Percentiles rank a stretch among this genome's conserved stretches.
Conservation (phyloP, 2,888 invertebrate species). For the Ceramica pisi region DNA sequence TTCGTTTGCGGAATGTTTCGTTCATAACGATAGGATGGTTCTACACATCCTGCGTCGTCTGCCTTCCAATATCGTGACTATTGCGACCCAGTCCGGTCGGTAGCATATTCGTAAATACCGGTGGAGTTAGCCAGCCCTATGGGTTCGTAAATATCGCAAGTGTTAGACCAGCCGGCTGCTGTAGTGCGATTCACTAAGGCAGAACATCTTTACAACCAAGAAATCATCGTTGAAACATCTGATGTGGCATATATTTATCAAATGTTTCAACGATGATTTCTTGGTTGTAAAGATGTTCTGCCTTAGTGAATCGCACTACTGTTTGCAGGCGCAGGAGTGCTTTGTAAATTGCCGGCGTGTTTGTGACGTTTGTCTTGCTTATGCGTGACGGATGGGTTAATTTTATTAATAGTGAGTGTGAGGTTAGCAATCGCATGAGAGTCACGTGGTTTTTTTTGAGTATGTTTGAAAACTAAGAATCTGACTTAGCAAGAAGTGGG, state of each 20-base stretch:
- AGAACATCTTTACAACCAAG: too few relatives aligned
- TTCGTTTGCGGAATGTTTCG: constrained; percentile 45
- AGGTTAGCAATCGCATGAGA: background rate
- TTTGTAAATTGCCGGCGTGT: constrained; percentile 19
- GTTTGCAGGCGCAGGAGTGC: constrained; percentile 5
- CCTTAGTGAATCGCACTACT: too few relatives aligned
- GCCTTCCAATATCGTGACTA: constrained; percentile 48
- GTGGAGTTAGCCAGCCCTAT: constrained; percentile 15
- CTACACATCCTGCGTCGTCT: constrained; percentile 25
- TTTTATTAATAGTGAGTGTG: background rate
- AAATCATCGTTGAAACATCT: too few relatives aligned
- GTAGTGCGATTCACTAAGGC: too few relatives aligned
- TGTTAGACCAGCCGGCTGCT: constrained; percentile 7
- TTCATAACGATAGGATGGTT: constrained; percentile 42
- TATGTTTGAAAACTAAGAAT: background rate
- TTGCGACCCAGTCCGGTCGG: constrained; percentile 29
- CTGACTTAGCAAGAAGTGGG: too few relatives aligned
- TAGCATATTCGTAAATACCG: constrained; percentile 37
- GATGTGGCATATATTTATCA: too few relatives aligned
- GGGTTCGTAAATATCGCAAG: constrained; percentile 31
- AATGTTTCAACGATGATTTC: too few relatives aligned
- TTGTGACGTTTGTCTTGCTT: background rate
- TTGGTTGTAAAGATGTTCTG: too few relatives aligned
- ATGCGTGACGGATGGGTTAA: background rate
- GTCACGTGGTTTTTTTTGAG: too few relatives aligned